Conservation (phyloP, 2,797 vertebrate species). For the Hafferia zeledoni region DNA sequence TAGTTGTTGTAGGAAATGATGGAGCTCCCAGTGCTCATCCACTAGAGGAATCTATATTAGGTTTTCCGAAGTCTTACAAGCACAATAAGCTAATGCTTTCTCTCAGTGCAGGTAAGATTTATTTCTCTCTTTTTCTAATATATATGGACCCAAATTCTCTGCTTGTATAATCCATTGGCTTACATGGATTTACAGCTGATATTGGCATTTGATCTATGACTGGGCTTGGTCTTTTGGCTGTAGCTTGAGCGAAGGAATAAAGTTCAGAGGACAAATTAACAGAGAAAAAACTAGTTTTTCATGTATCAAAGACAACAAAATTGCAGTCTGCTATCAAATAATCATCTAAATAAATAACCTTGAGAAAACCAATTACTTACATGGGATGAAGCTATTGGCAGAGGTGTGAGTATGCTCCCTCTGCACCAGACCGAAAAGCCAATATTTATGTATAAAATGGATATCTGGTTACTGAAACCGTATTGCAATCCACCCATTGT, state of each 20-base stretch:
- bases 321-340: constrained; percentile 11
- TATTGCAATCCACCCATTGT: background rate
- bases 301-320: background rate
- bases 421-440: background rate
- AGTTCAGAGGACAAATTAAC: constrained; percentile 24
- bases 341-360: constrained; percentile 29
- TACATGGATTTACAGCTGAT: constrained; percentile 35
- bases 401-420: background rate
- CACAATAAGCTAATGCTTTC: constrained; percentile 31
- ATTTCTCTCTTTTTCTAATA: constrained; percentile 40
- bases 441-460: background rate
- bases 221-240: constrained; percentile 13
- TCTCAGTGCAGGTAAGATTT: constrained; percentile 44
- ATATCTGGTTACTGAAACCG: background rate
- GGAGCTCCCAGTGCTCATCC: background rate
- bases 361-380: constrained; percentile 42
- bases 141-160: background rate
- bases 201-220: constrained; percentile 47
- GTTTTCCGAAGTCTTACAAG: constrained; percentile 28
- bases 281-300: background rate
- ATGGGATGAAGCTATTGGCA: background rate
- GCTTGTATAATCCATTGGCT: constrained; percentile 45
- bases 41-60: background rate
- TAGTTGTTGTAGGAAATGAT: background rate
- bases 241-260: background rate